Percentiles rank a stretch among this genome's conserved stretches.
Evolutionary conservation across 2,113 vertebrate genomes (phyloP).

Genomic region (Muntiacus muntjak): DNA sequence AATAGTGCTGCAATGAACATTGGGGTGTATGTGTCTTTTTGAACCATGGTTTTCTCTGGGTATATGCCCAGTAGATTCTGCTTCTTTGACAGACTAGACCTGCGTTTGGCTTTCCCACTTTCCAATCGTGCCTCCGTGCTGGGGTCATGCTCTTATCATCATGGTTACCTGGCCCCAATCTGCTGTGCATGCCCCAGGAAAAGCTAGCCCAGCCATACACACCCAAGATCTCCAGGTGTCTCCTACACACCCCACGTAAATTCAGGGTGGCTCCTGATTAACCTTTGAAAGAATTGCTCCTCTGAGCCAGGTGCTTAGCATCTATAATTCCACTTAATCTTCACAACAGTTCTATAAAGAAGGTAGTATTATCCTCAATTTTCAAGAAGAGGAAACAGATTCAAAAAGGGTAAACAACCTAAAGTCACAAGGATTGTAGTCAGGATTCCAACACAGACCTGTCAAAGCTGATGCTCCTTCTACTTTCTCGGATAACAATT

Average conservation of each 20-base stretch:
- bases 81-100: background rate
- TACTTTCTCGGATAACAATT: background rate
- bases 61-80: background rate
- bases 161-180: background rate
- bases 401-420: background rate
- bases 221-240: background rate
- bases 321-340: background rate
- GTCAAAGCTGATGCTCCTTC: background rate
- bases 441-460: background rate
- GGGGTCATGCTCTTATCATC: background rate
- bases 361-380: background rate
- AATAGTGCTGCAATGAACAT: background rate
- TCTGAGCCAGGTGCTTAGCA: background rate
- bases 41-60: background rate
- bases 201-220: background rate
- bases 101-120: background rate
- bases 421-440: background rate
- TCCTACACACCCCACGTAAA: background rate
- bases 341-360: background rate
- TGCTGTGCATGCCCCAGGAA: background rate
- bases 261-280: conserved; percentile 16
- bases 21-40: background rate
- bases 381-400: conserved; percentile 35
- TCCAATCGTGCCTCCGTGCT: background rate
- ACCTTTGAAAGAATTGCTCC: background rate